These are phyloP conservation scores for Eulithis prunata DNA, from an alignment of 2,888 invertebrate species.

Conservation along the genomic window DNA sequence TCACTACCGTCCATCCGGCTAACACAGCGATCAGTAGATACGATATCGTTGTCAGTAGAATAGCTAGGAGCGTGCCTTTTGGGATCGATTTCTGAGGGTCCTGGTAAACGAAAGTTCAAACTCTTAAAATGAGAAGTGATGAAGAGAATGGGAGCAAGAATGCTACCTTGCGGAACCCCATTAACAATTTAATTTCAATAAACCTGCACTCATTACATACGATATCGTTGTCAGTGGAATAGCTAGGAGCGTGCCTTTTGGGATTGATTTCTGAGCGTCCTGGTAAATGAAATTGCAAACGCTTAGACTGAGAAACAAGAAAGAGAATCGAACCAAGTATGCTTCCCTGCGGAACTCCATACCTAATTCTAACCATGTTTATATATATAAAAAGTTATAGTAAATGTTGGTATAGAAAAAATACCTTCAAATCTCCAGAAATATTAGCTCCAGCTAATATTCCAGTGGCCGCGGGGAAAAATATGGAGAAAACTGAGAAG, in stretches of 20 bases:
- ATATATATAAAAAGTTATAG: neutral
- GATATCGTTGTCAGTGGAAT: constrained; percentile 91
- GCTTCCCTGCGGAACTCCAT: constrained; percentile 7
- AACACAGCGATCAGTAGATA: constrained; percentile 94
- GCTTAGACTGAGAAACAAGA: neutral
- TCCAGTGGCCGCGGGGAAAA: constrained; percentile 99
- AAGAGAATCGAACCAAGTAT: neutral
- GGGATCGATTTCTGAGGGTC: constrained; percentile 95
- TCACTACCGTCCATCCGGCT: constrained; percentile 88
- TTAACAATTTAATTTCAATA: no score
- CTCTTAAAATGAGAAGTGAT: neutral
- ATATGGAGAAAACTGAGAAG: constrained; percentile 98
- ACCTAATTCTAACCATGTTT: neutral
- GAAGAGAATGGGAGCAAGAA: neutral
- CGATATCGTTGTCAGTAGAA: constrained; percentile 92
- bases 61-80: constrained; percentile 96
- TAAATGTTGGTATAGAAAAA: neutral
- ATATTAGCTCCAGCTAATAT: constrained; percentile 99
- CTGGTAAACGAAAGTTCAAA: constrained; percentile 69
- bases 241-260: constrained; percentile 96
- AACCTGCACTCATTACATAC: no score
- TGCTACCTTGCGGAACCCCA: constrained; percentile 9
- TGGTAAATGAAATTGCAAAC: constrained; percentile 56
- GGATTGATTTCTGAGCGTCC: constrained; percentile 95
- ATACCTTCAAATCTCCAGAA: constrained; percentile 97